These are phyloP conservation scores for Otocyon megalotis DNA, from an alignment of 2,113 vertebrate species.

Conservation along the genomic window DNA sequence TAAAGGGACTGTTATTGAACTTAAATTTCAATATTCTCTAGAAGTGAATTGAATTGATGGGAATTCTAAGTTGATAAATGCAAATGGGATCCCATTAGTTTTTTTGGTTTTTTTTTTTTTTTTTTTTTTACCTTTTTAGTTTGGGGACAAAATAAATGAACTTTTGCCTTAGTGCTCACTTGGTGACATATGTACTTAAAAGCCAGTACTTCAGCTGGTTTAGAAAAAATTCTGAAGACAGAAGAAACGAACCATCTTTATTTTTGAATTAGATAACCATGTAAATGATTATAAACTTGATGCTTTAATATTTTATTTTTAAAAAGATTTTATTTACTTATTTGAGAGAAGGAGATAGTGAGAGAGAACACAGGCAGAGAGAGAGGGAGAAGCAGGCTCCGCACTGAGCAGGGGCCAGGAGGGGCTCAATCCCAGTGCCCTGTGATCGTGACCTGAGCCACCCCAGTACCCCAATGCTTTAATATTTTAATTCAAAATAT, in stretches of 20 bases:
- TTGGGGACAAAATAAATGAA: constrained; percentile 25
- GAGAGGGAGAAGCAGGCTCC: no score
- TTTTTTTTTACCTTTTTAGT: not conserved
- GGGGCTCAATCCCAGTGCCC: no score
- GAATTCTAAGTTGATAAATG: not conserved
- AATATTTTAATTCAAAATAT: constrained; percentile 18
- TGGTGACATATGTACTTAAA: not conserved
- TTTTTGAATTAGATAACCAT: not conserved
- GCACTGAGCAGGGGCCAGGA: no score
- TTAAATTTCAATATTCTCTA: constrained; percentile 21
- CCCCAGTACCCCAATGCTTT: not conserved
- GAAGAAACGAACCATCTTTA: not conserved
- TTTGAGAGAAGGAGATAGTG: no score
- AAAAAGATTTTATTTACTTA: no score
- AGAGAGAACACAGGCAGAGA: no score
- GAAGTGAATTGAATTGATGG: constrained; percentile 9
- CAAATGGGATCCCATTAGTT: not conserved
- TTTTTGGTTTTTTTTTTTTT: not conserved
- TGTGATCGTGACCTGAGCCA: no score
- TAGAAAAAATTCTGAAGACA: constrained; percentile 34
- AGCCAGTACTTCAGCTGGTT: constrained; percentile 34
- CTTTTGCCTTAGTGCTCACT: not conserved
- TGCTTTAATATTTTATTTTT: not conserved
- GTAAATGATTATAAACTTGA: constrained; percentile 18
- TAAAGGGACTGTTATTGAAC: not conserved